Evolutionary conservation across 2,888 invertebrate species (phyloP), one percentile per base, ranked within the genome.

Genomic region (Herminia tarsipennalis): DNA sequence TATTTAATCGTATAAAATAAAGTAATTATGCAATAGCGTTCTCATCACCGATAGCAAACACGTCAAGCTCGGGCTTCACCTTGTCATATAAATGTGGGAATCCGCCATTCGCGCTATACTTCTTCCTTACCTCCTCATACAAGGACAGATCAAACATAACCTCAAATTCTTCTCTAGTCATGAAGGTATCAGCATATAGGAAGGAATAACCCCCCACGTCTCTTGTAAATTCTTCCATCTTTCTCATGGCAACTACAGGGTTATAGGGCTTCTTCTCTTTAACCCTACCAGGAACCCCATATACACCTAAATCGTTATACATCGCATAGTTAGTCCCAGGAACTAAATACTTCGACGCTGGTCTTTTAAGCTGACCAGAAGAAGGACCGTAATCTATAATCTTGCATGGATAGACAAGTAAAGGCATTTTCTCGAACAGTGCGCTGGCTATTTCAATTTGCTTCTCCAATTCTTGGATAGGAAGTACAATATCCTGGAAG

Each of bases 221-320:
- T 30, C 94, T 84, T 0, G 94, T 94, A 64, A 95, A 95, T 81
- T 93, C 91, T 69, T 95, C 95, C 95, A 95, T 95, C 30, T 88
- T 90, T 55, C 94, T 80, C 94, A 95, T 94, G 0, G 94, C 93
- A 2, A 78, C 71, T 0, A 94, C 94, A 0, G 95, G 94, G 70
- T 95, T 93, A 63, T 94, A 95, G 0, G 90, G 83, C 60, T 91
- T 84, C 74, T 92, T 92, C 24, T 92, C 83, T 62, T 93, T 93
- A 0, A 95, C 94, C 54, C 87, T 92, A 0, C 93, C 94, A 0
- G 95, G 95, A 0, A 94, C 94, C 0, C 95, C 95, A 55, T 95
- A 95, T 8, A 95, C 93, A 0, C 95, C 95, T 35, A 95, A 81
- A 77, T 95, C 95, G 65, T 95, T 95, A 66, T 94, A 95, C 93